Evolutionary conservation across 1,140 invertebrate species (phyloP).

Genomic region (Harlomillsia oculata): DNA sequence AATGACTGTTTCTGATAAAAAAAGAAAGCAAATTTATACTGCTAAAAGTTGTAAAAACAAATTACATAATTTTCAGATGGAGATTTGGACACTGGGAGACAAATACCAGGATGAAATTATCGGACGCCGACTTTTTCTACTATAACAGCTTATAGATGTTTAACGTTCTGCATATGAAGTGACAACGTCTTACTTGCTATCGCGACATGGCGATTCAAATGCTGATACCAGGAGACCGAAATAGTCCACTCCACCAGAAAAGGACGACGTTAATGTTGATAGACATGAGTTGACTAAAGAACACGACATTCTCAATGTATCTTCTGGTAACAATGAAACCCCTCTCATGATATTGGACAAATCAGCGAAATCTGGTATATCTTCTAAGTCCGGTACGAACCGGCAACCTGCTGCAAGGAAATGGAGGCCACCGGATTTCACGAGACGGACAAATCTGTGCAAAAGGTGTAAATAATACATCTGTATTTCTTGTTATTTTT

Average conservation of each 20-base stretch:
- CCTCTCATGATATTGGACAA: background rate
- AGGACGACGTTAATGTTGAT: constrained; percentile 67
- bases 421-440: constrained; percentile 85
- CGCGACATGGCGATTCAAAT: constrained; percentile 77
- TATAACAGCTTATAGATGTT: too few relatives aligned
- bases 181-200: constrained; percentile 41
- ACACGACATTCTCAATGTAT: constrained; percentile 54
- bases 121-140: background rate
- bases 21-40: background rate
- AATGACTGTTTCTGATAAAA: constrained; percentile 67
- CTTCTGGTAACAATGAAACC: constrained; percentile 43
- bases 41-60: background rate
- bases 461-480: background rate
- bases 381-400: constrained; percentile 77
- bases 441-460: constrained; percentile 83
- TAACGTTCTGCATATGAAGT: background rate
- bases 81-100: too few relatives aligned
- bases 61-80: too few relatives aligned
- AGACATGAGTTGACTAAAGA: constrained; percentile 67
- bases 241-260: constrained; percentile 88
- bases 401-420: constrained; percentile 81
- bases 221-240: constrained; percentile 89
- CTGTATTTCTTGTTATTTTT: too few relatives aligned
- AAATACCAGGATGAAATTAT: background rate
- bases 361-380: constrained; percentile 51